phyloP scores from a whole-genome alignment of 2,888 invertebrate species.

The Drosophila nr. fundita region DNA sequence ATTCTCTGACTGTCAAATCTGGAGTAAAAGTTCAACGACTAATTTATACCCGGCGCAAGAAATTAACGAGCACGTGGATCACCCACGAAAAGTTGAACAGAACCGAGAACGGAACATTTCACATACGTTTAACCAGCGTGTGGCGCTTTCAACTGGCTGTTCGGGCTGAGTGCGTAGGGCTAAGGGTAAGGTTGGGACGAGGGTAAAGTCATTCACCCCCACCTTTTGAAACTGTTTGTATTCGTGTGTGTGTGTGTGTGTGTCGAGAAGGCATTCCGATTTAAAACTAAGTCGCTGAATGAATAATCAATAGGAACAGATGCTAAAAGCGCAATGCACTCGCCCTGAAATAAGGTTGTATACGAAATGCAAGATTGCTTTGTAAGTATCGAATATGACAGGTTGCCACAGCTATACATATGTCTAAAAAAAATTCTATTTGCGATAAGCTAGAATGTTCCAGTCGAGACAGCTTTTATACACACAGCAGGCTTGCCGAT shows the following conservation, averaged over 20 bases:
- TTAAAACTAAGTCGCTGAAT: slow-evolving; percentile 23
- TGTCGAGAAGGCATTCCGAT: slow-evolving; percentile 21
- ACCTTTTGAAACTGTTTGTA: slow-evolving; percentile 23
- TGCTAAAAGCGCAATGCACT: slow-evolving; percentile 17
- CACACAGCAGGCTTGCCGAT: fast-evolving
- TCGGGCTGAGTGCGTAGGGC: background rate
- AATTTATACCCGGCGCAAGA: slow-evolving; percentile 63
- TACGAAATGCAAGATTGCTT: background rate
- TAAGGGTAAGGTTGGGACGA: background rate
- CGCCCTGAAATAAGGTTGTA: background rate
- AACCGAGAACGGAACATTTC: background rate
- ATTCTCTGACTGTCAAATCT: slow-evolving; percentile 61
- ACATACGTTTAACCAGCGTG: background rate
- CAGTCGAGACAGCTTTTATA: background rate
- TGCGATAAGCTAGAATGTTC: background rate
- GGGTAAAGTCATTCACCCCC: slow-evolving; percentile 5
- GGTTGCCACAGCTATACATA: slow-evolving; percentile 3
- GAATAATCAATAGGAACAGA: slow-evolving; percentile 27
- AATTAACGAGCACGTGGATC: slow-evolving; percentile 63
- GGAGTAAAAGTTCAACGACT: slow-evolving; percentile 74
- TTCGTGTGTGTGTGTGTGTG: background rate
- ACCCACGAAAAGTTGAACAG: slow-evolving; percentile 22
- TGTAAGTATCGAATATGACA: background rate
- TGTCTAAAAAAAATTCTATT: no score
- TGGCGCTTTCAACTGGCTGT: background rate